Evolutionary conservation across 2,113 vertebrate genomes (phyloP).

Genomic region (Haplotaxodon microlepis): DNA sequence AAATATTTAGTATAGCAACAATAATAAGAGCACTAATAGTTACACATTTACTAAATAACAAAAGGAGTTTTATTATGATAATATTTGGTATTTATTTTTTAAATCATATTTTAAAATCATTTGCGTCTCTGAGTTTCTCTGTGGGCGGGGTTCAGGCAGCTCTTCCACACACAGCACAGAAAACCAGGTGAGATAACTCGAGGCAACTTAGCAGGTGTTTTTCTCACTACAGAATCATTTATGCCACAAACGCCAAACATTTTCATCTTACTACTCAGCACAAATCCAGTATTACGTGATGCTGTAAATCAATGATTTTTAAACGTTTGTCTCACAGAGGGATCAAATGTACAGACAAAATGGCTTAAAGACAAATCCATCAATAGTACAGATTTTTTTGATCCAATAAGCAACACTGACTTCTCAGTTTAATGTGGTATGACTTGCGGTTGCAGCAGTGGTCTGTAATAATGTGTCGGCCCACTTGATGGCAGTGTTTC

Average conservation of each 20-base stretch:
- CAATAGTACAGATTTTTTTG: background rate
- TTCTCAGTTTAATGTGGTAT: background rate
- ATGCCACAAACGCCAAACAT: background rate
- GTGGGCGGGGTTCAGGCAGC: background rate
- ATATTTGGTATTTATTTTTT: background rate
- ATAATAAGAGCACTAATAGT: background rate
- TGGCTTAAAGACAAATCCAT: background rate
- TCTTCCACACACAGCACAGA: background rate
- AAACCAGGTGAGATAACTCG: background rate
- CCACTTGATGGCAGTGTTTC: constrained; percentile 70
- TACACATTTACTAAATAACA: background rate
- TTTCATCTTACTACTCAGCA: background rate
- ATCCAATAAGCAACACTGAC: background rate
- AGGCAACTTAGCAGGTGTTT: background rate
- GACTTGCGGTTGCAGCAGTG: background rate
- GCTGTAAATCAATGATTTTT: too few relatives aligned
- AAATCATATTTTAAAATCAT: background rate
- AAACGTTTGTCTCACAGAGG: background rate
- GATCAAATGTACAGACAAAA: background rate
- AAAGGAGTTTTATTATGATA: background rate
- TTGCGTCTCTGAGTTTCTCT: background rate
- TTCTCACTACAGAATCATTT: background rate
- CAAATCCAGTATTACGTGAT: background rate
- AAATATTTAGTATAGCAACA: background rate
- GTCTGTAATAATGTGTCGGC: background rate